Conservation (phyloP, 2,888 invertebrate genomes). For the Lepidocyrtoides sp. region DNA sequence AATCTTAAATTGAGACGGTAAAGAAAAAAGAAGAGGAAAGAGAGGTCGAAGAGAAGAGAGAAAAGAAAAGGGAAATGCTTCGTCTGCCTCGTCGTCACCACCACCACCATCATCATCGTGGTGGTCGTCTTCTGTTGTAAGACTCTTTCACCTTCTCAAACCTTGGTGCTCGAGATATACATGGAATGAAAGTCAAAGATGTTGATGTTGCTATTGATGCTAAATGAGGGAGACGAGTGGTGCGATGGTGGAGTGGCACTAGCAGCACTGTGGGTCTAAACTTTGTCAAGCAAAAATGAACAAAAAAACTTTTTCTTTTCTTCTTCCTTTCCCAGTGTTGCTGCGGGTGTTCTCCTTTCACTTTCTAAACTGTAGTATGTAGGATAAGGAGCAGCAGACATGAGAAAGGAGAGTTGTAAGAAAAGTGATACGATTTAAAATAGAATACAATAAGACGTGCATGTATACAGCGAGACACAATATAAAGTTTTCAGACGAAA, state of each 20-base stretch:
- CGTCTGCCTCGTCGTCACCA: too few species aligned
- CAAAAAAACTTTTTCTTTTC: slow-evolving; percentile 9
- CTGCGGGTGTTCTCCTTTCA: slow-evolving; percentile 45
- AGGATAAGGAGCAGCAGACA: background rate
- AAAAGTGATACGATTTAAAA: background rate
- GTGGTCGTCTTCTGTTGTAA: background rate
- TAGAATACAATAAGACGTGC: slow-evolving; percentile 30
- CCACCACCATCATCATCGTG: slow-evolving; percentile 11
- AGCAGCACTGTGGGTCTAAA: slow-evolving; percentile 45
- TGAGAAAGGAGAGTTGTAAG: slow-evolving; percentile 37
- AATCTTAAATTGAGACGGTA: slow-evolving; percentile 66
- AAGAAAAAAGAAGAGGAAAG: slow-evolving; percentile 33
- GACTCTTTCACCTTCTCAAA: background rate
- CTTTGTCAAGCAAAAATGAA: slow-evolving; percentile 55
- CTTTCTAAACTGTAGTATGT: slow-evolving; percentile 29
- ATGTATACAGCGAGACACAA: background rate
- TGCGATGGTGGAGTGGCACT: slow-evolving; percentile 37
- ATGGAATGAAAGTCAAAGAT: background rate
- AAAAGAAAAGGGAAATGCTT: slow-evolving; percentile 46
- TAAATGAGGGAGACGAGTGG: slow-evolving; percentile 61
- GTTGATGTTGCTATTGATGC: background rate
- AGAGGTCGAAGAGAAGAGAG: background rate
- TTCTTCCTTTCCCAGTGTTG: background rate
- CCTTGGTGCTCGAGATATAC: slow-evolving; percentile 3
- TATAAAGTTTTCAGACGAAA: slow-evolving; percentile 29